Conservation (phyloP, 64 coral and sea anemone species). For the Platygyra sinensis region DNA sequence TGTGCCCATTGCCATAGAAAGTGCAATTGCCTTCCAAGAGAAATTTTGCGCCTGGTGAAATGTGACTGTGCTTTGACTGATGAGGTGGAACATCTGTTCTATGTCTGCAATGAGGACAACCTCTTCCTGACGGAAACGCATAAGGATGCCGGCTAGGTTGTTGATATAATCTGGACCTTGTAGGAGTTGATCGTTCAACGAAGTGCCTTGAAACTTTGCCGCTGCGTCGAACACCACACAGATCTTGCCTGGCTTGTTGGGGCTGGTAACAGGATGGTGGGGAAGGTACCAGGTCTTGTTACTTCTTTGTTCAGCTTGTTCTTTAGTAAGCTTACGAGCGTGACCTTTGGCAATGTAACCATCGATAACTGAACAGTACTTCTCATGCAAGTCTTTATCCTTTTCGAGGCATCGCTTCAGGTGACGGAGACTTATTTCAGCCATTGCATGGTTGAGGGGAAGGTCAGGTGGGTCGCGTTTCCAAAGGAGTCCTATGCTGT, state of each 20-base stretch:
- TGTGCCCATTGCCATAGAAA: too few relatives aligned
- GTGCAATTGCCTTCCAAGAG: too few relatives aligned
- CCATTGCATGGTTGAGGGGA: slow-evolving; percentile 13
- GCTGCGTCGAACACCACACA: too few relatives aligned
- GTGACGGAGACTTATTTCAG: slow-evolving; percentile 18
- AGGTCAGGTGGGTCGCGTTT: slow-evolving; percentile 3
- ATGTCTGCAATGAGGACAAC: too few relatives aligned
- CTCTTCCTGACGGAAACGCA: slow-evolving; percentile 29
- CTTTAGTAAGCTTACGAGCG: slow-evolving; percentile 7
- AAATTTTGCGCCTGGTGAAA: too few relatives aligned
- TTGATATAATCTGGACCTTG: slow-evolving; percentile 42
- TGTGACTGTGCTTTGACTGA: too few relatives aligned
- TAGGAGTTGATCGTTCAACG: slow-evolving; percentile 24
- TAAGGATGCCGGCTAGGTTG: slow-evolving; percentile 4
- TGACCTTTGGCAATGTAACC: too few relatives aligned
- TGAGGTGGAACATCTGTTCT: slow-evolving; percentile 22
- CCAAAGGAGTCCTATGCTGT: slow-evolving; percentile 48
- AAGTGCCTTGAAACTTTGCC: too few relatives aligned
- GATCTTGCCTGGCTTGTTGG: too few relatives aligned
- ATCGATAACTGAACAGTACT: too few relatives aligned
- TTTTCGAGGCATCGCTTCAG: slow-evolving; percentile 2
- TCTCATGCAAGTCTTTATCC: slow-evolving; percentile 13
- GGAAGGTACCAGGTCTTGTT: slow-evolving; percentile 43
- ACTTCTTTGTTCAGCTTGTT: slow-evolving; percentile 15
- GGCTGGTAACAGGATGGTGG: slow-evolving; percentile 35